phyloP scores from a whole-genome alignment of 2,113 vertebrate genomes.

The Cyprinodon tularosa region DNA sequence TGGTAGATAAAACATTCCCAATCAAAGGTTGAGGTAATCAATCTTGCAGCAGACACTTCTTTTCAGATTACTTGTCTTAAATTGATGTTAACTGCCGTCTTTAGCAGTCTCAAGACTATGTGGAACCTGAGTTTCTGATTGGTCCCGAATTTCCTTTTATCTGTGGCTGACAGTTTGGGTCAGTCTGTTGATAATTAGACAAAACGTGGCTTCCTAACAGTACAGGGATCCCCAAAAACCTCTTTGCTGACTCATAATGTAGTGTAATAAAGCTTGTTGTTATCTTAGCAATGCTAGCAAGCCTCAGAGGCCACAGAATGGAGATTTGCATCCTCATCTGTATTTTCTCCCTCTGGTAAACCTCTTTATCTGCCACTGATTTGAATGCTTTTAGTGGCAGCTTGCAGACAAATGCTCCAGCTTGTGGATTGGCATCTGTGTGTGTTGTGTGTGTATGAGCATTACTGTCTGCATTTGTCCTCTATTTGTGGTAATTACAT shows the following conservation, averaged over 20 bases:
- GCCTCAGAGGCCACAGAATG: neutral
- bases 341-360: constrained; percentile 28
- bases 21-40: neutral
- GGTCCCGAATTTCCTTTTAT: neutral
- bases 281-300: neutral
- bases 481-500: constrained; percentile 72
- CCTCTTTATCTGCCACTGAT: constrained; percentile 35
- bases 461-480: constrained; percentile 40
- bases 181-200: neutral
- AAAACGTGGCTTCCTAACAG: too few species aligned
- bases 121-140: neutral
- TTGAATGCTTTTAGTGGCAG: constrained; percentile 45
- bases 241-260: neutral
- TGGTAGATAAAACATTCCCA: neutral
- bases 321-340: constrained; percentile 31
- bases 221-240: neutral
- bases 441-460: neutral
- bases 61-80: neutral
- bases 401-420: constrained; percentile 26
- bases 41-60: too few species aligned
- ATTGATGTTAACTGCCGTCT: neutral
- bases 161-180: neutral
- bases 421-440: neutral
- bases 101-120: neutral
- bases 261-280: neutral